These are phyloP conservation scores for Drosophila eugracilis DNA, from an alignment of 1,140 invertebrate genomes.

Conservation along the genomic window DNA sequence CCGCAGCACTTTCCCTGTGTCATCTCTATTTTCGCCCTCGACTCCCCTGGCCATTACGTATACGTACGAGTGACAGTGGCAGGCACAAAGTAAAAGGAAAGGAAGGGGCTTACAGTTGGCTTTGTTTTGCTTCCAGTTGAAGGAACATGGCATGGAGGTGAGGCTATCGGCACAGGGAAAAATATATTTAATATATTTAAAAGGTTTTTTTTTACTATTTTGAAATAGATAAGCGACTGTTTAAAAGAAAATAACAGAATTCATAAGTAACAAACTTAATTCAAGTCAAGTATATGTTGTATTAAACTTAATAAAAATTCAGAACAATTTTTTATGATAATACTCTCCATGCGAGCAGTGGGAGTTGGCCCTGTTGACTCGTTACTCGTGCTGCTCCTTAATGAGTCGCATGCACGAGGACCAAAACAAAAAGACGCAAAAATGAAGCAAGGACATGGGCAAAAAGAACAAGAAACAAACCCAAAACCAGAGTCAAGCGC, in stretches of 20 bases:
- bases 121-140: slow-evolving; percentile 36
- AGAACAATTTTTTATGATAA: no score
- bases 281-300: no score
- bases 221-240: no score
- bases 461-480: slow-evolving; percentile 10
- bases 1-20: slow-evolving; percentile 19
- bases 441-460: slow-evolving; percentile 13
- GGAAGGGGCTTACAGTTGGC: neutral
- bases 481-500: slow-evolving; percentile 34
- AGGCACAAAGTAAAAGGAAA: slow-evolving; percentile 6
- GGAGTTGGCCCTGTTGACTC: slow-evolving; percentile 32
- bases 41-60: slow-evolving; percentile 60
- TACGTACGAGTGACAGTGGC: slow-evolving; percentile 43
- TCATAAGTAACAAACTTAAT: no score
- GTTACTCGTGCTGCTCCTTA: slow-evolving; percentile 34
- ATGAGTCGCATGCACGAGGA: slow-evolving; percentile 53
- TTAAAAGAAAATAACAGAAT: no score
- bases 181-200: neutral
- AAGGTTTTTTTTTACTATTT: no score
- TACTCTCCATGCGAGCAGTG: neutral
- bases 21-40: slow-evolving; percentile 64
- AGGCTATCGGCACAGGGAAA: neutral
- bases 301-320: no score
- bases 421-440: slow-evolving; percentile 3
- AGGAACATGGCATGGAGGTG: slow-evolving; percentile 3